Conservation (phyloP, 2,113 vertebrate species). For the Butorides virescens region DNA sequence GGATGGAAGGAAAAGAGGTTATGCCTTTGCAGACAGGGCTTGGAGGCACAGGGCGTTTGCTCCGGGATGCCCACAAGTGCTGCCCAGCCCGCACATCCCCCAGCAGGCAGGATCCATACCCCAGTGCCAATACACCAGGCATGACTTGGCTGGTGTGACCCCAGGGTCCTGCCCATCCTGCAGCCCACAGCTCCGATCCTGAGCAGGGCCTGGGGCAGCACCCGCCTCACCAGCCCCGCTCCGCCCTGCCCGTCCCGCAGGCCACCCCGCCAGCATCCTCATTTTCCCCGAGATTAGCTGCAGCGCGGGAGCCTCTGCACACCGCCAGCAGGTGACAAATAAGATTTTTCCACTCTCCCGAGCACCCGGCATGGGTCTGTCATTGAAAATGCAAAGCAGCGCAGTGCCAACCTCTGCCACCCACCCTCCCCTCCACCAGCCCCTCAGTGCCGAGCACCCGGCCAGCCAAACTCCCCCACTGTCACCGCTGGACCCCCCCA, state of each 20-base stretch:
- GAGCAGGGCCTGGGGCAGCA: neutral
- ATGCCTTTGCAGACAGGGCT: neutral
- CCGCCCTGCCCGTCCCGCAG: neutral
- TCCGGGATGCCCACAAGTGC: fast-evolving
- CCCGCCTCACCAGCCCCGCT: fast-evolving
- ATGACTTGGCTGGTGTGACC: neutral
- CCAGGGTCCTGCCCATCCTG: fast-evolving
- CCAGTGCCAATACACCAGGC: fast-evolving
- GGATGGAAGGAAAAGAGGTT: neutral
- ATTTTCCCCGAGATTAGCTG: slow-evolving; percentile 51
- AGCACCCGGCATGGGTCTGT: slow-evolving; percentile 69
- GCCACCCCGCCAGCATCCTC: slow-evolving; percentile 33
- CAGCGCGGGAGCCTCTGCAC: slow-evolving; percentile 38
- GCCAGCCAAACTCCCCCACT: fast-evolving
- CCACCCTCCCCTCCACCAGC: neutral
- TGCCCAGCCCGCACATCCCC: neutral
- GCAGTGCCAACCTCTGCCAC: neutral
- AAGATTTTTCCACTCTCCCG: slow-evolving; percentile 73
- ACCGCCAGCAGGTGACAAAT: slow-evolving; percentile 71
- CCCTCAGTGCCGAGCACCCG: neutral
- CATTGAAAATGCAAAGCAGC: slow-evolving; percentile 71
- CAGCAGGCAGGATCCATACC: neutral
- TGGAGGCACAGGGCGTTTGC: no score
- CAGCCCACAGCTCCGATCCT: fast-evolving
- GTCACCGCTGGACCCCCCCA: fast-evolving